These are phyloP conservation scores for Notospermus geniculatus DNA, from an alignment of 1,140 invertebrate species.

Conservation along the genomic window DNA sequence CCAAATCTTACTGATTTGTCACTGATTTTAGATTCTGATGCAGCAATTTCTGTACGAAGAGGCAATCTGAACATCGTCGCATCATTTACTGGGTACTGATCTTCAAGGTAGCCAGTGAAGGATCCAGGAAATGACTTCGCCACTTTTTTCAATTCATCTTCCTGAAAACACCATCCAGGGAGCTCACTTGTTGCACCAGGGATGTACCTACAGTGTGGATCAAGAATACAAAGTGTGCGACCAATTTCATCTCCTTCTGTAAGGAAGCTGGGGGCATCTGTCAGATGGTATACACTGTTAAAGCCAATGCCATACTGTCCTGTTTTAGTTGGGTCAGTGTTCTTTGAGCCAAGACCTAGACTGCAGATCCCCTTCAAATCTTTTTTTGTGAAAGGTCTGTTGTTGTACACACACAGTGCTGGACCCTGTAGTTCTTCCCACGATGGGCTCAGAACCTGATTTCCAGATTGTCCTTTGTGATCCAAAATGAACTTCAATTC, in stretches of 20 bases:
- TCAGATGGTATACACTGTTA: slow-evolving; percentile 36
- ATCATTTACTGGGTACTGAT: background rate
- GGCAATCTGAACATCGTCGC: slow-evolving; percentile 18
- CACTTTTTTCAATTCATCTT: too few relatives aligned
- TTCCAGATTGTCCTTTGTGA: slow-evolving; percentile 19
- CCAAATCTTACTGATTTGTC: too few relatives aligned
- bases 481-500: slow-evolving; percentile 36
- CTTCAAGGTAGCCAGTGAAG: too few relatives aligned
- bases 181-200: slow-evolving; percentile 21
- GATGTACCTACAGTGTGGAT: slow-evolving; percentile 43
- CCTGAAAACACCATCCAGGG: too few relatives aligned
- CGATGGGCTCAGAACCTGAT: slow-evolving; percentile 26
- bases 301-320: slow-evolving; percentile 35
- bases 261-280: slow-evolving; percentile 31
- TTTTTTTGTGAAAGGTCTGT: slow-evolving; percentile 32
- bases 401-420: slow-evolving; percentile 36
- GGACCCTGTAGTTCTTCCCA: slow-evolving; percentile 32
- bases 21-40: background rate
- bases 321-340: slow-evolving; percentile 27
- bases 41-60: background rate
- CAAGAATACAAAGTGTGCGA: slow-evolving; percentile 43
- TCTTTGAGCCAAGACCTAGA: slow-evolving; percentile 34
- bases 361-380: slow-evolving; percentile 37
- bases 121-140: too few relatives aligned
- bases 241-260: slow-evolving; percentile 26